Evolutionary conservation across 2,113 vertebrate genomes (phyloP).

Genomic region (Strix uralensis): DNA sequence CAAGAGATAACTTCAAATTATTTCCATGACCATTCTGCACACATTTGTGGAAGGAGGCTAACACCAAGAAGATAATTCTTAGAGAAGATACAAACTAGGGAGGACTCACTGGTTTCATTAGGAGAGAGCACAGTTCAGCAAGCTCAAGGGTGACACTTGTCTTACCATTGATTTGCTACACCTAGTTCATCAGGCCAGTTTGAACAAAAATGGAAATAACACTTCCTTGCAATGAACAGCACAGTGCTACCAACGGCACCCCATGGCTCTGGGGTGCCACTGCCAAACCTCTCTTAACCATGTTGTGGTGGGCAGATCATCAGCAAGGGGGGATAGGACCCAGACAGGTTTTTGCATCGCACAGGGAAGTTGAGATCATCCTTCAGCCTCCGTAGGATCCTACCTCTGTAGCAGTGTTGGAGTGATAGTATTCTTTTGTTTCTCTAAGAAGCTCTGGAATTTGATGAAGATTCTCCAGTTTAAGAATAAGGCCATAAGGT

Average conservation of each 20-base stretch:
- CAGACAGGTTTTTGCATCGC: fast-evolving
- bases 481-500: neutral
- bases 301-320: neutral
- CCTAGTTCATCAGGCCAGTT: neutral
- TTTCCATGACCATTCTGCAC: conserved; percentile 9
- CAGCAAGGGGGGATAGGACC: neutral
- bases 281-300: neutral
- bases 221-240: neutral
- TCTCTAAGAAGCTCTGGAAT: neutral
- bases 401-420: neutral
- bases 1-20: conserved; percentile 51
- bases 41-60: neutral
- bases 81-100: neutral
- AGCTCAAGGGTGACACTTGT: neutral
- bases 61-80: neutral
- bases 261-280: neutral
- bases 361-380: neutral
- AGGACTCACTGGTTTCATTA: neutral
- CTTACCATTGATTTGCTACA: neutral
- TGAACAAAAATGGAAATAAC: neutral
- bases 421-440: neutral
- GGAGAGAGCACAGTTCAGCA: neutral
- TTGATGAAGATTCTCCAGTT: neutral
- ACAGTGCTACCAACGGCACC: neutral
- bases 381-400: neutral